Percentiles rank a stretch among this genome's conserved stretches.
These are phyloP conservation scores for Aphidius colemani DNA, from an alignment of 2,888 invertebrate genomes.

Conservation along the genomic window DNA sequence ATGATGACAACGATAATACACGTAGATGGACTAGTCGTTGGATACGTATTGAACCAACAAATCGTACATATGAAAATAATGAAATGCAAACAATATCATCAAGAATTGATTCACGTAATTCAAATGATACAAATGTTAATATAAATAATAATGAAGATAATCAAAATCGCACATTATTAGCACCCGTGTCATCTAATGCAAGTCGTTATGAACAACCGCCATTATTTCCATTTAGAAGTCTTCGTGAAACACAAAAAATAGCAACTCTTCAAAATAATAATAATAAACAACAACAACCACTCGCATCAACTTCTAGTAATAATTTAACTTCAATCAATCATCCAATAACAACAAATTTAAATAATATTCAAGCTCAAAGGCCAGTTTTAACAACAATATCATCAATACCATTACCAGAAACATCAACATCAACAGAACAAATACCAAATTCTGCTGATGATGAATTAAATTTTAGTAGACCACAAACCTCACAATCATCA, in stretches of 20 bases:
- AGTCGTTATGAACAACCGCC: constrained; percentile 48
- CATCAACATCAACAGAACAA: background rate
- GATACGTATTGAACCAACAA: constrained; percentile 46
- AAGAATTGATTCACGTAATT: background rate
- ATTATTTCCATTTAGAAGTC: constrained; percentile 46
- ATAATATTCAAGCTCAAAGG: background rate
- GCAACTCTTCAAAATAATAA: constrained; percentile 3
- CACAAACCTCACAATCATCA: too few relatives aligned
- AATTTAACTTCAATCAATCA: constrained; percentile 1
- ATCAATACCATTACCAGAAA: background rate
- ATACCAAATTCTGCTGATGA: background rate
- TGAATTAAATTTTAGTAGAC: too few relatives aligned
- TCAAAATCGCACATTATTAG: constrained; percentile 40
- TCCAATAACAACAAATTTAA: background rate
- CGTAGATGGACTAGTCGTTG: constrained; percentile 50
- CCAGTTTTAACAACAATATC: constrained; percentile 1
- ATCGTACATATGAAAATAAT: constrained; percentile 27
- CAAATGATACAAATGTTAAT: too few relatives aligned
- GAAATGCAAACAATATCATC: background rate
- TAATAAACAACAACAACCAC: background rate
- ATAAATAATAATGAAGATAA: background rate
- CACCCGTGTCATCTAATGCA: constrained; percentile 46
- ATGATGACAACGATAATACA: constrained; percentile 31
- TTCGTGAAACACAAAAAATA: constrained; percentile 43
- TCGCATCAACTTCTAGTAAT: constrained; percentile 3